Evolutionary conservation across 2,797 vertebrate species (phyloP).

Genomic region (Coregonus sp.): DNA sequence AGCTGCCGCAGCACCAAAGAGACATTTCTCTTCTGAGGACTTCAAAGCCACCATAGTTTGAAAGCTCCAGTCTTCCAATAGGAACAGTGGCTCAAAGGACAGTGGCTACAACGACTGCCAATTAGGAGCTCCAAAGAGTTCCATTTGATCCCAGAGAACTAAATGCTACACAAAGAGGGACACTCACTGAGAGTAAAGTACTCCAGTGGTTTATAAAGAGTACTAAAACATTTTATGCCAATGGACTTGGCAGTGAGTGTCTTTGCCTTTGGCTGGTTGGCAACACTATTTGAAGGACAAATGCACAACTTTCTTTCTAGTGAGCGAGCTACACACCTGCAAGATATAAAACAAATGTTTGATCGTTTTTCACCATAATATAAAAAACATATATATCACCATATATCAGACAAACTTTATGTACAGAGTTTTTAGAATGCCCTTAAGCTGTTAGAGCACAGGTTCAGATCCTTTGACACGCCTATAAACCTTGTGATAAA

Average conservation of each 20-base stretch:
- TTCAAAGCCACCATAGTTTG: conserved; percentile 81
- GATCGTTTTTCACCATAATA: neutral
- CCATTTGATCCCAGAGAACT: conserved; percentile 80
- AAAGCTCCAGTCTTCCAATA: conserved; percentile 72
- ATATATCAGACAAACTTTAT: too few relatives aligned
- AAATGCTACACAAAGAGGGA: conserved; percentile 59
- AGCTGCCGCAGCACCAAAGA: conserved; percentile 59
- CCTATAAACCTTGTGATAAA: neutral
- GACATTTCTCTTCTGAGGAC: conserved; percentile 78
- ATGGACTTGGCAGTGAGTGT: conserved; percentile 43
- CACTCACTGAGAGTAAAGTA: conserved; percentile 56
- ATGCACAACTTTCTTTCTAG: conserved; percentile 52
- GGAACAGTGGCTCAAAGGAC: conserved; percentile 81
- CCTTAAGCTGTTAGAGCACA: conserved; percentile 43
- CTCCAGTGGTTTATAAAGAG: conserved; percentile 58
- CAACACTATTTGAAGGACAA: conserved; percentile 63
- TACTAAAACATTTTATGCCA: conserved; percentile 61
- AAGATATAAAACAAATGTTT: conserved; percentile 51
- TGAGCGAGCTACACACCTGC: conserved; percentile 53
- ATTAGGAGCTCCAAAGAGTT: conserved; percentile 85
- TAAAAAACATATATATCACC: neutral
- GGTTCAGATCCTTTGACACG: neutral
- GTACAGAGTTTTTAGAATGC: conserved; percentile 19
- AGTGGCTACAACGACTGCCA: conserved; percentile 79
- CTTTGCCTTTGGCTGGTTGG: conserved; percentile 46